These are phyloP conservation scores for Formica exsecta DNA, from an alignment of 1,140 invertebrate genomes.

Conservation along the genomic window DNA sequence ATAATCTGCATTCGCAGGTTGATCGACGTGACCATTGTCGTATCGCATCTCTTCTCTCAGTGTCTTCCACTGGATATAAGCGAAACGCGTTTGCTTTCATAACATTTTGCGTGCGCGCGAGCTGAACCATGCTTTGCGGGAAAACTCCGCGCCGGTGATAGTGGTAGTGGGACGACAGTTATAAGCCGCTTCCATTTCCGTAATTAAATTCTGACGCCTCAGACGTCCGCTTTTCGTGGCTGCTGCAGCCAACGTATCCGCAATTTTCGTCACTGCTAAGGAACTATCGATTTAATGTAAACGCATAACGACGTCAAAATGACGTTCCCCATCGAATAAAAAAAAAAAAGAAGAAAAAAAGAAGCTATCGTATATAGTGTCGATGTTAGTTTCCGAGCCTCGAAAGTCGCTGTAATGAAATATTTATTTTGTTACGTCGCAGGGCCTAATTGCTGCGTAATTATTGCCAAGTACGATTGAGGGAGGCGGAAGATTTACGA, in stretches of 20 bases:
- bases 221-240: conserved; percentile 52
- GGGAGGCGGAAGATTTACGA: neutral
- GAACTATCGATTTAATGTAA: conserved; percentile 56
- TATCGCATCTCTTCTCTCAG: conserved; percentile 52
- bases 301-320: conserved; percentile 42
- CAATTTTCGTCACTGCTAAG: conserved; percentile 56
- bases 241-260: conserved; percentile 52
- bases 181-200: conserved; percentile 68
- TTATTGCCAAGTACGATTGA: conserved; percentile 36
- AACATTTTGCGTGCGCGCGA: conserved; percentile 53
- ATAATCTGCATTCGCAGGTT: conserved; percentile 51
- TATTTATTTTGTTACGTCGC: conserved; percentile 33
- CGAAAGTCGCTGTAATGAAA: conserved; percentile 46
- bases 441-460: conserved; percentile 51
- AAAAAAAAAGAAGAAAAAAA: neutral
- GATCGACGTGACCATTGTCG: conserved; percentile 60
- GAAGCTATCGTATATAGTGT: neutral
- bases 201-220: conserved; percentile 67
- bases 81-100: conserved; percentile 54
- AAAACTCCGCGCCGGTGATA: conserved; percentile 9
- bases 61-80: conserved; percentile 52
- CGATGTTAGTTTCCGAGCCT: conserved; percentile 17
- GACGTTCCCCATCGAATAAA: conserved; percentile 30
- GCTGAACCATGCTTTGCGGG: conserved; percentile 24
- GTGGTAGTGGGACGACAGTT: conserved; percentile 42